Base-by-base conservation (phyloP, 2,113 vertebrate species). In the Lepus timidus region DNA sequence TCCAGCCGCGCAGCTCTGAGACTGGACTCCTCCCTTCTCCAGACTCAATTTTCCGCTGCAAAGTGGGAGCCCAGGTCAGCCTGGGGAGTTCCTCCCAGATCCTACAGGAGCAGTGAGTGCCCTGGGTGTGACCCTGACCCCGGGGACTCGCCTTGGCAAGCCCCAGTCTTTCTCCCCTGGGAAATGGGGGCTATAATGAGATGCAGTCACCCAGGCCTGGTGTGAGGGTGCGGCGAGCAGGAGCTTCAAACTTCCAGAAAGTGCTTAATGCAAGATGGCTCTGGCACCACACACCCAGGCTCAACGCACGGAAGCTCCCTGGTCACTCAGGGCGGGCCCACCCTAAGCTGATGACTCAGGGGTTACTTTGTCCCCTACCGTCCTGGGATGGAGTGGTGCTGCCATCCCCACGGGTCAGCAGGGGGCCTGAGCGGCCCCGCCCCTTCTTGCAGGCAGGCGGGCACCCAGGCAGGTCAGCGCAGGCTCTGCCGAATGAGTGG, bases 291-390 rank as follows among this genome's bases (percentile, higher is more conserved):
- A 29, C 23, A n/a, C n/a, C 20, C 27, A n/a, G 62, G 39, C 52
- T 1, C 0, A 19, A 6, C 3, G 19, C 58, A 1, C 23, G 0
- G 31, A 13, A 3, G 3, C 4, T 68, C 23, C 0, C 4, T 6
- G n/a, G 14, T 84, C 0, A 0, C 80, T 20, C 4, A 11, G 51
- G 27, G 58, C 8, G 5, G 51, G 52, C 16, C 17, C n/a, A 51
- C n/a, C 12, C 16, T 20, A 25, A 31, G 44, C 25, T 6, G 19
- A 19, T 71, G 6, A 10, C 19, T 31, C 49, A 1, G 27, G n/a
- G 44, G 44, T 44, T 44, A 27, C 20, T 70, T 75, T 78, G 49
- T 22, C 22, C 70, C 55, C n/a, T 9, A 13, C 1, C 4, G 44
- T 31, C 36, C 61, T 6, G 19, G 73, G 29, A 90, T 36, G 36